phyloP scores from a whole-genome alignment of 2,888 invertebrate genomes.

The Zygaena filipendulae region DNA sequence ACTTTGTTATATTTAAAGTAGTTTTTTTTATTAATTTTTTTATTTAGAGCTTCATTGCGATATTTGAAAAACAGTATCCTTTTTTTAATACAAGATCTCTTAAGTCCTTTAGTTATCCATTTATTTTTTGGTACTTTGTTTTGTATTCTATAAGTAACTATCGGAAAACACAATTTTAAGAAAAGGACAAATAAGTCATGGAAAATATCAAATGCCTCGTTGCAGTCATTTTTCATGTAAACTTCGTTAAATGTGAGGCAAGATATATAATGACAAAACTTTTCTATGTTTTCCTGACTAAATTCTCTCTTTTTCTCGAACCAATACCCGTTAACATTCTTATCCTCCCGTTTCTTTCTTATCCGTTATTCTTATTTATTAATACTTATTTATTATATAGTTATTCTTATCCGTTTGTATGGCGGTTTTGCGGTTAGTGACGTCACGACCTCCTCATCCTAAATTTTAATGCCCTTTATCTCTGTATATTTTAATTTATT shows the following conservation, averaged over 20 bases:
- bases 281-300: neutral
- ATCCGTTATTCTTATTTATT: too few species aligned
- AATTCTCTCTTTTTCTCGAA: slow-evolving; percentile 5
- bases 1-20: neutral
- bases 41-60: neutral
- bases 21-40: neutral
- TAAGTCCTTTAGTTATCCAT: neutral
- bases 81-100: neutral
- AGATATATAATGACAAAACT: neutral
- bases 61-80: neutral
- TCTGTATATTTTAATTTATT: too few species aligned
- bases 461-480: too few species aligned
- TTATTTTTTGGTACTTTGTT: too few species aligned
- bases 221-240: neutral
- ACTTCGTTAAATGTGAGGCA: neutral
- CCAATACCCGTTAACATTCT: too few species aligned
- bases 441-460: too few species aligned
- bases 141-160: too few species aligned
- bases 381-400: too few species aligned
- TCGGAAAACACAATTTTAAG: slow-evolving; percentile 1
- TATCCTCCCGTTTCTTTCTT: too few species aligned
- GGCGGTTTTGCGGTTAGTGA: too few species aligned
- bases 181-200: neutral
- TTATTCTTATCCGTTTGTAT: too few species aligned
- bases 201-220: neutral